phyloP scores from a whole-genome alignment of 2,797 vertebrate genomes.

The Artibeus jamaicensis region DNA sequence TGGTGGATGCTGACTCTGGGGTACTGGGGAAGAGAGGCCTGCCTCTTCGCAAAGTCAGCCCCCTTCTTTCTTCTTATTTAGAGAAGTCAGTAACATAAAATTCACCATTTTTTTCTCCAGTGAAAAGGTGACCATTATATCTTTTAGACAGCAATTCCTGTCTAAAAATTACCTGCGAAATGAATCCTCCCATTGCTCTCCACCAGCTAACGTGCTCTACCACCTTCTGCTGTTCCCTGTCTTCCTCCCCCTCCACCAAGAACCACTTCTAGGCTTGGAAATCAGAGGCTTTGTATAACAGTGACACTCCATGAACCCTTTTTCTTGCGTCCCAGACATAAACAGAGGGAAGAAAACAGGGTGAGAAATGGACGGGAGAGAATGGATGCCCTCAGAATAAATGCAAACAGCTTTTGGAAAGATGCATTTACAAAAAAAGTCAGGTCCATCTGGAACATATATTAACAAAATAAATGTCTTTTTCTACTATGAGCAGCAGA shows the following conservation, averaged over 20 bases:
- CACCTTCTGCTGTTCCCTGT: neutral
- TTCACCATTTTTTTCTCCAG: neutral
- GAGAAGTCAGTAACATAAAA: neutral
- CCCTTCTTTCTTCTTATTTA: neutral
- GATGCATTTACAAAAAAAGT: neutral
- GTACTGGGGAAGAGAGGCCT: neutral
- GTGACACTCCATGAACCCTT: neutral
- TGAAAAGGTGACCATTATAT: neutral
- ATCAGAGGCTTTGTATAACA: neutral
- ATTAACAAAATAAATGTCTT: constrained; percentile 50
- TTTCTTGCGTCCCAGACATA: neutral
- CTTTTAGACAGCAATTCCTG: neutral
- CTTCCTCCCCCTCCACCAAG: neutral
- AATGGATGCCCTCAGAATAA: neutral
- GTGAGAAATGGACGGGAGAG: neutral
- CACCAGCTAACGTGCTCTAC: neutral
- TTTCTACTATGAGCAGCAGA: constrained; percentile 26
- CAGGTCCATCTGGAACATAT: constrained; percentile 48
- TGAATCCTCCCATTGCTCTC: neutral
- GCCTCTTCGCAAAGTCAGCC: neutral
- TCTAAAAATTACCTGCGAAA: neutral
- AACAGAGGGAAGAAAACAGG: neutral
- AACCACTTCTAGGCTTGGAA: neutral
- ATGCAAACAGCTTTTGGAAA: constrained; percentile 16
- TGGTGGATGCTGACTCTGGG: neutral